phyloP scores from a whole-genome alignment of 1,140 invertebrate species.

The Drosophila watanabei region DNA sequence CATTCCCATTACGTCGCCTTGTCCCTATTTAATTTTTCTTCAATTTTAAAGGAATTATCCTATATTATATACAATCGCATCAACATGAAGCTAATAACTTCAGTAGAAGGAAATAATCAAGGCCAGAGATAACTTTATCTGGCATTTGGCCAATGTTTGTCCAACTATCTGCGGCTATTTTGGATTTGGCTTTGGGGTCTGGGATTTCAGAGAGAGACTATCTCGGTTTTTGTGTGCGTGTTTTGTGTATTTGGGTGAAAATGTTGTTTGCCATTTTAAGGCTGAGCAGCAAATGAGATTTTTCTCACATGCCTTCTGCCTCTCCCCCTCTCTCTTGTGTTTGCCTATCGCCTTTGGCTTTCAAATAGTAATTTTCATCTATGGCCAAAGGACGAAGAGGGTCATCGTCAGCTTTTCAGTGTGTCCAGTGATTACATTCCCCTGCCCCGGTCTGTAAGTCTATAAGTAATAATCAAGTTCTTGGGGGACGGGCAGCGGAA shows the following conservation, averaged over 20 bases:
- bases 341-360: conserved; percentile 44
- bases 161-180: conserved; percentile 51
- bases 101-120: conserved; percentile 42
- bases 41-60: conserved; percentile 23
- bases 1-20: conserved; percentile 15
- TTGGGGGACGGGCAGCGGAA: conserved; percentile 19
- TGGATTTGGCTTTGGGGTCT: conserved; percentile 49
- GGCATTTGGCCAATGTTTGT: conserved; percentile 50
- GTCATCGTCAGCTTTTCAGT: conserved; percentile 8
- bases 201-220: not conserved
- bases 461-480: conserved; percentile 60
- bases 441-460: conserved; percentile 26
- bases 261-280: conserved; percentile 50
- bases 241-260: conserved; percentile 32
- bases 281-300: conserved; percentile 51
- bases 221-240: conserved; percentile 15
- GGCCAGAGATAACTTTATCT: conserved; percentile 28
- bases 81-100: conserved; percentile 50
- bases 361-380: conserved; percentile 58
- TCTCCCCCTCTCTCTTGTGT: conserved; percentile 9
- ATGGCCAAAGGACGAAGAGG: not conserved
- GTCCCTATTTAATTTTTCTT: conserved; percentile 30
- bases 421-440: conserved; percentile 44
- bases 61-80: conserved; percentile 9
- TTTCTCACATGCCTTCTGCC: conserved; percentile 41